Conservation (phyloP, 2,888 invertebrate species). For the Megalurothrips usitatus region DNA sequence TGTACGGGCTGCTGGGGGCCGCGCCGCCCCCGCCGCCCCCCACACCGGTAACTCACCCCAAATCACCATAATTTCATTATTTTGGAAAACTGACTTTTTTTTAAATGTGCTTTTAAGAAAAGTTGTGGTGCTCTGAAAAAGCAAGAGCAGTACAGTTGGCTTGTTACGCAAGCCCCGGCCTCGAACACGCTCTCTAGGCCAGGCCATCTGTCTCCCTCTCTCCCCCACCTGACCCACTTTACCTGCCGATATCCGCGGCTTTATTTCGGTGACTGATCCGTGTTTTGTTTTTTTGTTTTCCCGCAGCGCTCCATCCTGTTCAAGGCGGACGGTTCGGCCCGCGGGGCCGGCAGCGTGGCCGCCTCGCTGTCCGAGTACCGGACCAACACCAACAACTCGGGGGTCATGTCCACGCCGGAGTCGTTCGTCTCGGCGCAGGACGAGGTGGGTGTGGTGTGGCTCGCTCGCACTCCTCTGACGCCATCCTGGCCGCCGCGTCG, state of each 20-base stretch:
- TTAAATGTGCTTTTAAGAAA: not conserved
- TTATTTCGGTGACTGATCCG: too few species aligned
- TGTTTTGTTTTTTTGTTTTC: constrained; percentile 31
- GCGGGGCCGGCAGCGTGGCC: constrained; percentile 51
- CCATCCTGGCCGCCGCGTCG: too few species aligned
- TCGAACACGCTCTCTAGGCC: too few species aligned
- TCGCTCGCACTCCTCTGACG: not conserved
- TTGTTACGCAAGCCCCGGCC: too few species aligned
- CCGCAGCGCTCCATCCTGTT: constrained; percentile 77
- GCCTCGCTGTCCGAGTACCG: constrained; percentile 41
- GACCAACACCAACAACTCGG: constrained; percentile 17
- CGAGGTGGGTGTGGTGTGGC: constrained; percentile 53
- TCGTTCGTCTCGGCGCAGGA: constrained; percentile 96
- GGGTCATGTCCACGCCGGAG: constrained; percentile 70
- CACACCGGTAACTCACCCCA: constrained; percentile 25
- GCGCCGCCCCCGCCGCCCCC: constrained; percentile 12
- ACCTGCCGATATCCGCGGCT: too few species aligned
- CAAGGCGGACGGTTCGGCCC: constrained; percentile 61
- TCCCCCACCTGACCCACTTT: too few species aligned
- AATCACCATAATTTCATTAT: too few species aligned
- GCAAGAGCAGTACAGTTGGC: too few species aligned
- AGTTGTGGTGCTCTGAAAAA: too few species aligned
- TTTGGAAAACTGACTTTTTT: too few species aligned
- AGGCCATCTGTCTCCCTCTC: too few species aligned
- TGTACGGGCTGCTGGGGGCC: not conserved